phyloP scores from a whole-genome alignment of 1,140 invertebrate genomes.

The Drosophila parvula region DNA sequence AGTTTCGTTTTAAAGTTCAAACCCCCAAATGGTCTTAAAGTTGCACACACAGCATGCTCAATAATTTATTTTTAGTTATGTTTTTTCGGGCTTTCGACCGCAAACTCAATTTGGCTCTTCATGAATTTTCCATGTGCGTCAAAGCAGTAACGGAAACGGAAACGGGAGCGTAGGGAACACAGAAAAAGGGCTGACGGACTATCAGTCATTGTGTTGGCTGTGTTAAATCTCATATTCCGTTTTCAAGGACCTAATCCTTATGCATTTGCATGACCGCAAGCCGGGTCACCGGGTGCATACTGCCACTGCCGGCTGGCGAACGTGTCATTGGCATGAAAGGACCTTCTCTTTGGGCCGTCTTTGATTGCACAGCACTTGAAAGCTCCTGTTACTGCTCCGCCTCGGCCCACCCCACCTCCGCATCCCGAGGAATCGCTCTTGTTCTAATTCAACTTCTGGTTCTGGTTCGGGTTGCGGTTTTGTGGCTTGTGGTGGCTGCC shows the following conservation, averaged over 20 bases:
- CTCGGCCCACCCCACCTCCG: background rate
- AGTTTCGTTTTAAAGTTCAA: constrained; percentile 36
- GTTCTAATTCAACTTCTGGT: constrained; percentile 15
- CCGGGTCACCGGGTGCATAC: background rate
- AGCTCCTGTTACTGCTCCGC: constrained; percentile 41
- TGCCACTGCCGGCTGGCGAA: background rate
- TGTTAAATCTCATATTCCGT: constrained; percentile 32
- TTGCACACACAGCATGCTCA: constrained; percentile 16
- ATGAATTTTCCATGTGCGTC: constrained; percentile 49
- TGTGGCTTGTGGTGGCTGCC: constrained; percentile 28
- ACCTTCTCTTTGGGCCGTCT: constrained; percentile 20
- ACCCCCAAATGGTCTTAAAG: constrained; percentile 34
- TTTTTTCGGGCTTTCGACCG: constrained; percentile 40
- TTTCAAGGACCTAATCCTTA: constrained; percentile 33
- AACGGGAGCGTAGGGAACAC: background rate
- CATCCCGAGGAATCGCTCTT: constrained; percentile 8
- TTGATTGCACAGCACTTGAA: constrained; percentile 57
- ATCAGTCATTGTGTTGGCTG: constrained; percentile 29
- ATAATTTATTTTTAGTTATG: constrained; percentile 54
- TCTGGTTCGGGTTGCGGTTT: constrained; percentile 28
- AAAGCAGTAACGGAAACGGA: background rate
- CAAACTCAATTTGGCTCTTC: constrained; percentile 54
- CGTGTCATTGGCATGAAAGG: constrained; percentile 29
- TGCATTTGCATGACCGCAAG: constrained; percentile 51
- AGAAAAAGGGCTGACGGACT: background rate